Evolutionary conservation across 2,888 invertebrate species (phyloP), one percentile per base, ranked within the genome.

Genomic region (Galerucella pusilla): DNA sequence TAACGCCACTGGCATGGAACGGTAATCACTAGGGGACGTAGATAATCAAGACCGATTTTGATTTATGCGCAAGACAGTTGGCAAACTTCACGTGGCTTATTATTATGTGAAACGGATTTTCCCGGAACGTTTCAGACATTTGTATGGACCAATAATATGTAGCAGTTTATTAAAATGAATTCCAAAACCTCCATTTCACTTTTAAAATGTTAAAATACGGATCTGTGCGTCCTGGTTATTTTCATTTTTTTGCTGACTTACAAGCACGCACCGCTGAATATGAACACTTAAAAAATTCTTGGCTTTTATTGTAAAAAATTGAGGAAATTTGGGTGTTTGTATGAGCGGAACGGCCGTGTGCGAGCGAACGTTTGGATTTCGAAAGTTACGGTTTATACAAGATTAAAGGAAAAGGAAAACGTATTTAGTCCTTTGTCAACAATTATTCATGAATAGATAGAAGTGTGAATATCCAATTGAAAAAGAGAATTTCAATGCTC

Each of bases 231-330:
- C 54, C 14, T n/a, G n/a, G n/a, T 14, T 54, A 7, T n/a, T 54
- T 54, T n/a, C n/a, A 54, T 54, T 54, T n/a, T 42, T 54, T n/a
- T n/a, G 54, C 54, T 54, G 54, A 54, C 54, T 54, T n/a, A 54
- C 54, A 54, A n/a, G n/a, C 54, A n/a, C 54, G 14, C 54, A n/a
- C n/a, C 14, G n/a, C n/a, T 54, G 54, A 54, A 54, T 54, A n/a
- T 54, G n/a, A 54, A 54, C n/a, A n/a, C 54, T 54, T 54, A 54
- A 54, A 54, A 54, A 54, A 54, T 54, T 16, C 16, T 54, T n/a
- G 0, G 54, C 54, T 54, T n/a, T 54, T 54, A 54, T 54, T 54
- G 54, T 14, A 54, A 16, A 54, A 54, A 54, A n/a, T 54, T 54
- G 54, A 54, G n/a, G 12, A 54, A 54, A 54, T 54, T 54, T n/a